These are phyloP conservation scores for Chascanopsetta lugubris DNA, from an alignment of 2,113 vertebrate species.

Conservation along the genomic window DNA sequence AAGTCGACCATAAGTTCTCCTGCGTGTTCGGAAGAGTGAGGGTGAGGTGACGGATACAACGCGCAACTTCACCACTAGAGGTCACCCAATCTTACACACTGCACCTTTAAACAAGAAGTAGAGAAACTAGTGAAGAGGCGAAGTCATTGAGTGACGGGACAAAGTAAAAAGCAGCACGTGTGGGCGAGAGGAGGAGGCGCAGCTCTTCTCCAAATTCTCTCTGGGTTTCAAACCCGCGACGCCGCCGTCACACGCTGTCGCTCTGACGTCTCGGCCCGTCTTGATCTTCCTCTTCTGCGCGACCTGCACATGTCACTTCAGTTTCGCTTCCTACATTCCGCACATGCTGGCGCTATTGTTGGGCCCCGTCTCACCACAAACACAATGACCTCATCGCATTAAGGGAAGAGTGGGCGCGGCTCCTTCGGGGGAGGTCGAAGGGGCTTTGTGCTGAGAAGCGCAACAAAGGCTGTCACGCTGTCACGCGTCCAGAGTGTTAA, in stretches of 20 bases:
- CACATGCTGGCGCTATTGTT: constrained; percentile 61
- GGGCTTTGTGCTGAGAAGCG: constrained; percentile 25
- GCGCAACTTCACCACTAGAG: too few species aligned
- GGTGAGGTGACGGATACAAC: too few species aligned
- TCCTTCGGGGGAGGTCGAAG: constrained; percentile 21
- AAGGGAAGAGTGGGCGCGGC: constrained; percentile 2
- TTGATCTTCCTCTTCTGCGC: constrained; percentile 11
- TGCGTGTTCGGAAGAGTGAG: too few species aligned
- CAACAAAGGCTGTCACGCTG: constrained; percentile 27
- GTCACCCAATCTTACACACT: too few species aligned
- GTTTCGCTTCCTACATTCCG: constrained; percentile 82
- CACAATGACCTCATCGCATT: constrained; percentile 59
- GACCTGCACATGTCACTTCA: constrained; percentile 44
- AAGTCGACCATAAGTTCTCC: too few species aligned
- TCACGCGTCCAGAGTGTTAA: constrained; percentile 22
- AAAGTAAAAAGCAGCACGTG: neutral
- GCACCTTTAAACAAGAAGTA: too few species aligned
- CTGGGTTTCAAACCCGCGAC: constrained; percentile 21
- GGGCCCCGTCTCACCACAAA: neutral
- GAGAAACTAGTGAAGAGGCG: too few species aligned
- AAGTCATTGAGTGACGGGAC: neutral
- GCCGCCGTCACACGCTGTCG: neutral
- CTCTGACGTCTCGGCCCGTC: neutral
- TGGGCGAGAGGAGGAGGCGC: neutral
- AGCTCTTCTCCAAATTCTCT: constrained; percentile 4